Evolutionary conservation across 2,888 invertebrate species (phyloP).

Genomic region (Scaptomyza polygonia): DNA sequence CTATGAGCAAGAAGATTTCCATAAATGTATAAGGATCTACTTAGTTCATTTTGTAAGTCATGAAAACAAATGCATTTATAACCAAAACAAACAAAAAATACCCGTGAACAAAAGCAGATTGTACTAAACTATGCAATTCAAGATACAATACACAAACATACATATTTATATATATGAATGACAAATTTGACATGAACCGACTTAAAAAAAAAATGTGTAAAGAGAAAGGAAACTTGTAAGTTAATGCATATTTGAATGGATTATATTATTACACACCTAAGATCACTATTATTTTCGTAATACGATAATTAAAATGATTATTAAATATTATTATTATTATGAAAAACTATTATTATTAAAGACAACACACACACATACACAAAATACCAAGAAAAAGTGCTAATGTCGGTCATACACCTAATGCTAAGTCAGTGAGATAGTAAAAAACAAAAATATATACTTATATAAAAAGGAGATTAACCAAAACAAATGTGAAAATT

Average conservation of each 20-base stretch:
- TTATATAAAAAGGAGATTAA: conserved; percentile 29
- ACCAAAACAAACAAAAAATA: conserved; percentile 49
- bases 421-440: conserved; percentile 47
- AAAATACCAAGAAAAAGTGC: conserved; percentile 50
- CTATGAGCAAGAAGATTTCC: conserved; percentile 42
- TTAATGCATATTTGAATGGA: conserved; percentile 66
- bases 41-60: conserved; percentile 73
- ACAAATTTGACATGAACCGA: too few species aligned
- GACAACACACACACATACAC: conserved; percentile 13
- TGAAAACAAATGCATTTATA: conserved; percentile 82
- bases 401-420: conserved; percentile 54
- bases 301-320: conserved; percentile 63
- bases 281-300: conserved; percentile 72
- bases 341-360: conserved; percentile 45
- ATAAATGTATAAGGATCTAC: conserved; percentile 37
- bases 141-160: conserved; percentile 16
- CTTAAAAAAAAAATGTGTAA: neutral
- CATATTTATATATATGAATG: too few species aligned
- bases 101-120: conserved; percentile 60
- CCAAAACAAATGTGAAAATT: conserved; percentile 4
- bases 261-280: conserved; percentile 68
- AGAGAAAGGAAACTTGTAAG: conserved; percentile 51
- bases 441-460: conserved; percentile 38
- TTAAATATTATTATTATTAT: conserved; percentile 52
- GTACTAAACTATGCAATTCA: conserved; percentile 47